A percentile compares a stretch with the other conserved stretches of the same genome.
Evolutionary conservation across 2,113 vertebrate genomes (phyloP).

Genomic region (Turnix velox): DNA sequence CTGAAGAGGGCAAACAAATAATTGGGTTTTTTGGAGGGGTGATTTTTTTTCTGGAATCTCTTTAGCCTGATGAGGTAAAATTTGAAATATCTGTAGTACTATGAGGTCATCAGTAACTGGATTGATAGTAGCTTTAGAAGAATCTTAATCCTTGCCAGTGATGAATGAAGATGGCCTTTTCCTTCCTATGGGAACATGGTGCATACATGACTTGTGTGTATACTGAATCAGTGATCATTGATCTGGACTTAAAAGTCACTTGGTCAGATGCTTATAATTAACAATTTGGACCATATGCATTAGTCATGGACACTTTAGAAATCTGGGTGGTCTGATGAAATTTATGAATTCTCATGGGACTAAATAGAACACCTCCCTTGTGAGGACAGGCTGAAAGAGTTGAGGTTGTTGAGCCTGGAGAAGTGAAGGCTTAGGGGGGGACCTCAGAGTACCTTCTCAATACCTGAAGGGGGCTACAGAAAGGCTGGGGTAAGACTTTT

Average conservation of each 20-base stretch:
- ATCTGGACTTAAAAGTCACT: neutral
- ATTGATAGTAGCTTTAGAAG: neutral
- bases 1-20: neutral
- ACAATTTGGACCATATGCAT: neutral
- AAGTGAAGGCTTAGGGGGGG: too few relatives aligned
- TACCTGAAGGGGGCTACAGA: too few relatives aligned
- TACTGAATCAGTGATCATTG: neutral
- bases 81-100: neutral
- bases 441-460: too few relatives aligned
- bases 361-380: too few relatives aligned
- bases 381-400: too few relatives aligned
- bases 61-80: neutral
- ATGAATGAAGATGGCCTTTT: neutral
- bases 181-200: neutral
- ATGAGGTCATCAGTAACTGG: neutral
- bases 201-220: neutral
- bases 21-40: neutral
- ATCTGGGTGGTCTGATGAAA: neutral
- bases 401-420: too few relatives aligned
- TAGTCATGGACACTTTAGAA: neutral
- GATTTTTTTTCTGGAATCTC: neutral
- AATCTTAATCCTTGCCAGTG: neutral
- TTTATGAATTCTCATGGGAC: neutral
- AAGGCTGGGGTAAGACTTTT: too few relatives aligned
- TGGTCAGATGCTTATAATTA: neutral